These are phyloP conservation scores for Parotia lawesii DNA, from an alignment of 2,113 vertebrate genomes.

Conservation along the genomic window DNA sequence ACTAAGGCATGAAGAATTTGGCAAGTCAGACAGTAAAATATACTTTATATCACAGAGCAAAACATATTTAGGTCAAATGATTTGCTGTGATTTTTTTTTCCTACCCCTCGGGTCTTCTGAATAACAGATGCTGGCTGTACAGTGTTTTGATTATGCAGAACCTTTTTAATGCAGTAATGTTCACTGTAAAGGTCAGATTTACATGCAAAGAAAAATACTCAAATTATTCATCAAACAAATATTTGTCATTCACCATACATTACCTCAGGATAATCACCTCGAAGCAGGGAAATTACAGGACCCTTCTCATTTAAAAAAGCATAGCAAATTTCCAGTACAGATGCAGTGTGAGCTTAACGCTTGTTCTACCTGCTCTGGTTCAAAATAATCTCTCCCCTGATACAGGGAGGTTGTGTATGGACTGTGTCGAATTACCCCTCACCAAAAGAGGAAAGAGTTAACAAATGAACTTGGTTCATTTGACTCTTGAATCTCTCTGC, in stretches of 20 bases:
- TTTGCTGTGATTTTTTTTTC: constrained; percentile 41
- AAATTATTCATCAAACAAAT: constrained; percentile 56
- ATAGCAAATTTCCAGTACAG: neutral
- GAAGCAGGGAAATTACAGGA: neutral
- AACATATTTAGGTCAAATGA: constrained; percentile 56
- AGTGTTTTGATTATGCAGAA: constrained; percentile 52
- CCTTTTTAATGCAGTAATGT: constrained; percentile 51
- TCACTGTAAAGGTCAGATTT: constrained; percentile 68
- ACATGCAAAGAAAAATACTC: constrained; percentile 40
- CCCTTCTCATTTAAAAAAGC: neutral
- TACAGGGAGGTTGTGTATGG: neutral
- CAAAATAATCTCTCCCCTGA: neutral
- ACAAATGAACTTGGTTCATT: neutral
- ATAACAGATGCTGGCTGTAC: constrained; percentile 63
- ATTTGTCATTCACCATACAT: constrained; percentile 52
- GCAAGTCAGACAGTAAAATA: neutral
- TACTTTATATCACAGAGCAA: constrained; percentile 13
- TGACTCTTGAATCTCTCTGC: neutral
- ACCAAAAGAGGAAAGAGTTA: neutral
- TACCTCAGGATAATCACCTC: constrained; percentile 23
- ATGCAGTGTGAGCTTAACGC: neutral
- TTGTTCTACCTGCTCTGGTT: neutral
- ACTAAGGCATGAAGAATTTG: constrained; percentile 6
- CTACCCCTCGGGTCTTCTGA: constrained; percentile 58
- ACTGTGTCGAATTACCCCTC: neutral